These are phyloP conservation scores for Aleiodes testaceus DNA, from an alignment of 2,888 invertebrate genomes.

Conservation along the genomic window DNA sequence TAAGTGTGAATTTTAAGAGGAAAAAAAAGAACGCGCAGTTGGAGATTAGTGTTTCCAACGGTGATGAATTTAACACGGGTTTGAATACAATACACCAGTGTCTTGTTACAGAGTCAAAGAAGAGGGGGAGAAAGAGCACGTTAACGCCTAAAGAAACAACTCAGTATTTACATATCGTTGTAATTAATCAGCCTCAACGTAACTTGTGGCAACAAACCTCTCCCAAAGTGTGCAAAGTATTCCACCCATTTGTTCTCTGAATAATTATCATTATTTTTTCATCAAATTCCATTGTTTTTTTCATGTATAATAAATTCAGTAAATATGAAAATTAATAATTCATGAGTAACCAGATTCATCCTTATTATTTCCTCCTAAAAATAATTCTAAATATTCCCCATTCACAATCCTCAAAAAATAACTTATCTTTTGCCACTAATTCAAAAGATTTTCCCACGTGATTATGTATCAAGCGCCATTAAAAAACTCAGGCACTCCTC, in stretches of 20 bases:
- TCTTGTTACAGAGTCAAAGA: constrained; percentile 18
- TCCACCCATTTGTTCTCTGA: constrained; percentile 51
- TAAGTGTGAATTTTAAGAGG: constrained; percentile 1
- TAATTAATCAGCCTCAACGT: constrained; percentile 61
- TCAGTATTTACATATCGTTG: constrained; percentile 56
- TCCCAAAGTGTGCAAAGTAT: constrained; percentile 51
- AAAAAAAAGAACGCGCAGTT: constrained; percentile 20
- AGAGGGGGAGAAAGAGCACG: constrained; percentile 14
- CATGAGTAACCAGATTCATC: constrained; percentile 15
- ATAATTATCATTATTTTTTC: constrained; percentile 39
- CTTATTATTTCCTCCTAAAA: too few species aligned
- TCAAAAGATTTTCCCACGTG: constrained; percentile 6
- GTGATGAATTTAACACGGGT: constrained; percentile 30
- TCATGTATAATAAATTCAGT: too few species aligned
- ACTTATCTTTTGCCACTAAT: too few species aligned
- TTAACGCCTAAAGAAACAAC: constrained; percentile 60
- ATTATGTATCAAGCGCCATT: constrained; percentile 13
- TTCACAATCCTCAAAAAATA: too few species aligned
- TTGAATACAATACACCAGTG: constrained; percentile 29
- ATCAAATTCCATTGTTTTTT: constrained; percentile 55
- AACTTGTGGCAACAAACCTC: constrained; percentile 29
- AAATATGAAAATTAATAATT: constrained; percentile 72
- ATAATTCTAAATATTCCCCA: too few species aligned
- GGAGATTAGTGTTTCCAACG: constrained; percentile 29
- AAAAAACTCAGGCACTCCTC: too few species aligned